Base-by-base conservation (phyloP, 2,113 vertebrate genomes). In the Grantiella picta region DNA sequence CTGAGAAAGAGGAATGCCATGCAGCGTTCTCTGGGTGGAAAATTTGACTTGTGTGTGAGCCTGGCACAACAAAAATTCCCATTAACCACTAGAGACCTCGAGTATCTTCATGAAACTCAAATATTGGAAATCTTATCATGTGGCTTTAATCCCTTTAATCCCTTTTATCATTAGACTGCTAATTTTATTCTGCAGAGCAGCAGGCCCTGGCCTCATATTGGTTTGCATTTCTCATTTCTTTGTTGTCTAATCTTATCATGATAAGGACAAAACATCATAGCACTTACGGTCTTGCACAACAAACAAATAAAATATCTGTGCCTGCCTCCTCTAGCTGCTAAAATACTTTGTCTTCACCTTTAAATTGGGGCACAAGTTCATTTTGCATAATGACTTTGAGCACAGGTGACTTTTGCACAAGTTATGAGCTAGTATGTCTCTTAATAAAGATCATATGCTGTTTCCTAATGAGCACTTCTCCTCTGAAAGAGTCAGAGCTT, bases 381-480 rank as follows among this genome's bases (percentile, higher is more conserved):
- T 76, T 60, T 38, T 36, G 27, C 29, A 17, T 18, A 15, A 84
- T 40, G 72, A 81, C 9, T 87, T 75, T 31, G 14, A 81, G 14
- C 15, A 22, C 0, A 0, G 8, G 25, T 50, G 20, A 5, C 21
- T 28, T 66, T 60, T 61, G 8, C 47, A 40, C 7, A 61, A 8
- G 7, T 52, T 86, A 23, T 35, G 45, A 85, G 3, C 5, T 23
- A 59, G 2, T 9, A 44, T 3, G 3, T 49, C 17, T 47, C 17
- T 38, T 86, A 3, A 9, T 33, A 16, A 81, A 64, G 66, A 54
- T 18, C 12, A 36, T 6, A 12, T 17, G 14, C 7, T 38, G 9
- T 63, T 75, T 61, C 10, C 31, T 60, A 60, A 60, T 14, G 25
- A 54, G 22, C 27, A 12, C 7, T 91, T 25, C 7, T 80, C 18